Base-by-base conservation (phyloP, 2,888 invertebrate genomes). In the Cataglyphis cursor region DNA sequence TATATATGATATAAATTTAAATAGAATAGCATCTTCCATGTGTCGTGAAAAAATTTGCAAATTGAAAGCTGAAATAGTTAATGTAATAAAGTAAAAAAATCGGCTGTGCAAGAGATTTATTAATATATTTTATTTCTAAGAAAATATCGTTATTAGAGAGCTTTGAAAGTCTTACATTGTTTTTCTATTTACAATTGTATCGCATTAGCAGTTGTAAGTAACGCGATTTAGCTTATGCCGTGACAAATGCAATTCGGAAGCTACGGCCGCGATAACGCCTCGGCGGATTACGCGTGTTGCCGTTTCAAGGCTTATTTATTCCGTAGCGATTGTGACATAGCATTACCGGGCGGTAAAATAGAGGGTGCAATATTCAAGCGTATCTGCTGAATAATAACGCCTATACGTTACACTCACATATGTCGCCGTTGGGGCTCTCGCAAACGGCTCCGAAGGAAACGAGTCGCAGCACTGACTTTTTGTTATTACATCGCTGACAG, bases 271-370 rank as follows among this genome's bases (percentile, higher is more conserved):
- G 78, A 80, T 72, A 80, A 80, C 73, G 59, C 73, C 73, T 31
- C 72, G 35, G 44, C 35, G 73, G 73, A 80, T 80, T 72, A 80
- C 78, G 78, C 59, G 1, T 9, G 44, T 9, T 31, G 78, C 15
- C 59, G 73, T 48, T 80, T 80, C 78, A 59, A 72, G 78, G 59
- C 73, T 80, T 80, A 80, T 80, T 80, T 80, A 80, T 80, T 80
- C 73, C 78, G 31, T 24, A 44, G 59, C 78, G 73, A 72, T 72
- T 80, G 73, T 48, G 78, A 80, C 78, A 44, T 59, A 35, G 59
- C 78, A 78, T 59, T 78, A 70, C 70, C 31, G 72, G 38, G 78
- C 59, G 31, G 64, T 62, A 59, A 80, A 70, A 59, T 48, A 44
- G 59, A 59, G 73, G 73, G 64, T 35, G 73, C 24, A 24, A 72